These are phyloP conservation scores for Triplophysa yarkandensis DNA, from an alignment of 2,797 vertebrate species.

Conservation along the genomic window DNA sequence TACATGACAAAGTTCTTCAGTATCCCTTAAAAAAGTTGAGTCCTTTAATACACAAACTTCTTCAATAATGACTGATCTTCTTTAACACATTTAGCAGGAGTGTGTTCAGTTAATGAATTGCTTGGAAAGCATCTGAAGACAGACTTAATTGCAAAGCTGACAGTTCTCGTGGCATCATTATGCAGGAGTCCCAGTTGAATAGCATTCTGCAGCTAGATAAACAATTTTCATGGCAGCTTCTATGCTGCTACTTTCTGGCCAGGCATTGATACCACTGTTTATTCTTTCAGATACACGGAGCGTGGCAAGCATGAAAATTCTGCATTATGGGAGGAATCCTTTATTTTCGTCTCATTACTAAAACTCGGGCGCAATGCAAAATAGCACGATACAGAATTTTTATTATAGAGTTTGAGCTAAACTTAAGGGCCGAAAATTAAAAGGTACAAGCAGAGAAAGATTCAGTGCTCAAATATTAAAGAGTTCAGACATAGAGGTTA, in stretches of 20 bases:
- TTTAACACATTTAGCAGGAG: constrained; percentile 72
- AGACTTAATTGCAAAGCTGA: constrained; percentile 78
- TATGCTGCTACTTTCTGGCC: constrained; percentile 76
- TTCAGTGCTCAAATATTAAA: background rate
- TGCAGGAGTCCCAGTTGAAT: constrained; percentile 74
- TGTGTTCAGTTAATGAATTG: constrained; percentile 79
- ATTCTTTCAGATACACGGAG: constrained; percentile 77
- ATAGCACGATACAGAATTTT: constrained; percentile 37
- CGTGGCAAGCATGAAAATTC: constrained; percentile 78
- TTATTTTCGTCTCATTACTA: constrained; percentile 86
- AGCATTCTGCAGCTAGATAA: constrained; percentile 75
- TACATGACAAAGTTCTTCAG: constrained; percentile 67
- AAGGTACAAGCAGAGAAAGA: background rate
- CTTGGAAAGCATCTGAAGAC: constrained; percentile 79
- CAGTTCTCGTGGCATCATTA: constrained; percentile 71
- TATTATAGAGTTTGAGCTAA: constrained; percentile 5
- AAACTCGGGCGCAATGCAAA: constrained; percentile 74
- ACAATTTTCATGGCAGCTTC: constrained; percentile 77
- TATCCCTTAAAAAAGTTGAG: constrained; percentile 64
- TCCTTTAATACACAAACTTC: constrained; percentile 72
- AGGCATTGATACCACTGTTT: constrained; percentile 81
- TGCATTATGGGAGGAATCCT: constrained; percentile 82
- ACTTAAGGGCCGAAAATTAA: constrained; percentile 1
- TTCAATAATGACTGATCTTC: constrained; percentile 70
- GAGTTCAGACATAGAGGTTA: background rate